phyloP scores from a whole-genome alignment of 2,797 vertebrate species.

The Phyllotis vaccarum region DNA sequence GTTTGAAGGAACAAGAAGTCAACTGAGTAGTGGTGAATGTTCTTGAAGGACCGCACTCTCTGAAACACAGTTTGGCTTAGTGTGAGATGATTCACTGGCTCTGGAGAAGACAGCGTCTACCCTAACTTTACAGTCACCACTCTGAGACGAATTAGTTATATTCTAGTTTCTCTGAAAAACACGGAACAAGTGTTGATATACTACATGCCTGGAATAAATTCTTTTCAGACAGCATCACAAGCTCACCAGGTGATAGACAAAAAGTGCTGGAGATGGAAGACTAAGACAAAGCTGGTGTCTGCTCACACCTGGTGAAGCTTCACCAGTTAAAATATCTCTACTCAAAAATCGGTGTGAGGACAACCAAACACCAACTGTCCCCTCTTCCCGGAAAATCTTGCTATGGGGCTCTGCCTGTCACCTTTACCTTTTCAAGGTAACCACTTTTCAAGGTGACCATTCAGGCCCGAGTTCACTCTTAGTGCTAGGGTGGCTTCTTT shows the following conservation, averaged over 20 bases:
- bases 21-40: too few relatives aligned
- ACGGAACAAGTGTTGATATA: neutral
- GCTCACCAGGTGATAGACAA: neutral
- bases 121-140: neutral
- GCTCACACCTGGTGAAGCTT: neutral
- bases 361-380: neutral
- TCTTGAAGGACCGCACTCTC: neutral
- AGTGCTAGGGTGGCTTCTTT: neutral
- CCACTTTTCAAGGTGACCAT: neutral
- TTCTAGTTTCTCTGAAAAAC: slow-evolving; percentile 13
- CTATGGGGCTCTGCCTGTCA: neutral
- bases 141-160: neutral
- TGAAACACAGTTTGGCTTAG: neutral
- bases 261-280: neutral
- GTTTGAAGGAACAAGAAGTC: neutral
- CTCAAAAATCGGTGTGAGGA: neutral
- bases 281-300: neutral
- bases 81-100: neutral
- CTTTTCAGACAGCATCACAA: neutral
- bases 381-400: neutral
- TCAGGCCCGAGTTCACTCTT: neutral
- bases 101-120: neutral
- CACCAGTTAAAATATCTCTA: neutral
- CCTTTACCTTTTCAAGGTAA: neutral
- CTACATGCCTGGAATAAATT: neutral